Percentiles rank a stretch among this genome's conserved stretches.
These are phyloP conservation scores for Myodes glareolus DNA, from an alignment of 2,113 vertebrate genomes.

Conservation along the genomic window DNA sequence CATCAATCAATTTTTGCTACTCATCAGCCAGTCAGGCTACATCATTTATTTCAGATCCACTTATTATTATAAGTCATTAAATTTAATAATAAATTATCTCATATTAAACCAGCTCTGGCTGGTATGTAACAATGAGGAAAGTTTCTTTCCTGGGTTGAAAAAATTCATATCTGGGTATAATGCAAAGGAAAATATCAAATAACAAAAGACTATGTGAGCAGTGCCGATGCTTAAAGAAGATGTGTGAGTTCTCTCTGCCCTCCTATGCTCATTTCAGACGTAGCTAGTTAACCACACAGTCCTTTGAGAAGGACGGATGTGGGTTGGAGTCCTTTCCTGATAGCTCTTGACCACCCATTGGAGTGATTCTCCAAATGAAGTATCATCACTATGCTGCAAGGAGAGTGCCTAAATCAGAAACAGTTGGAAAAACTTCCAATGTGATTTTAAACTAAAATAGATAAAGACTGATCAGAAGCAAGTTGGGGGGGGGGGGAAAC, in stretches of 20 bases:
- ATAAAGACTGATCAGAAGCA: not conserved
- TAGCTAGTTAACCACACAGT: no score
- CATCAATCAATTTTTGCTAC: not conserved
- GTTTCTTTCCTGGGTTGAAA: not conserved
- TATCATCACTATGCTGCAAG: not conserved
- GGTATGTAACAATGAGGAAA: not conserved
- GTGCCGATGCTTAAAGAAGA: not conserved
- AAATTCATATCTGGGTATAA: conserved; percentile 11
- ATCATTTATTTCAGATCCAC: not conserved
- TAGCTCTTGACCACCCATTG: not conserved
- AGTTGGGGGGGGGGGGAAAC: no score
- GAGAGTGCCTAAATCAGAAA: not conserved
- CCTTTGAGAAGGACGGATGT: not conserved
- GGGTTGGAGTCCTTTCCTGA: not conserved
- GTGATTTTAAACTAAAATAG: conserved; percentile 44
- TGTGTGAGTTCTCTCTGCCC: not conserved
- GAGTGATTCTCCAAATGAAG: conserved; percentile 5
- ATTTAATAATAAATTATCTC: conserved; percentile 6
- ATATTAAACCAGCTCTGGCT: not conserved
- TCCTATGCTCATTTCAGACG: accelerated
- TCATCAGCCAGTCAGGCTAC: not conserved
- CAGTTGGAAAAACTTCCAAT: not conserved
- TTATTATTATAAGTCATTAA: not conserved
- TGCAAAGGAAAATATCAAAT: not conserved
- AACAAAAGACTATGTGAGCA: not conserved